Evolutionary conservation across 2,888 invertebrate species (phyloP).

Genomic region (Thelaira solivaga): DNA sequence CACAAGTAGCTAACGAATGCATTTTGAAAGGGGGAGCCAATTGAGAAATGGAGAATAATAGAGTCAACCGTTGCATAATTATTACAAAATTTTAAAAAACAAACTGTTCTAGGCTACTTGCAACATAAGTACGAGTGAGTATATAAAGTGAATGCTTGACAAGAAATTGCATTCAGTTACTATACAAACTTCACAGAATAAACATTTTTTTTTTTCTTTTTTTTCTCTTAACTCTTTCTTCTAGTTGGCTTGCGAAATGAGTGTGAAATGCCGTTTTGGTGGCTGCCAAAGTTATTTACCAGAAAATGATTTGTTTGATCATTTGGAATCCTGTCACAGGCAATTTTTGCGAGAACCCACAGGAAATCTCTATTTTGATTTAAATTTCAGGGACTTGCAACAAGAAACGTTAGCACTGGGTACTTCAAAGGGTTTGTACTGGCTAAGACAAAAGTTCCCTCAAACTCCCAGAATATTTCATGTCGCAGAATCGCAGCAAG

Average conservation of each 20-base stretch:
- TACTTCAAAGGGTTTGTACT: slow-evolving; percentile 62
- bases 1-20: neutral
- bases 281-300: slow-evolving; percentile 64
- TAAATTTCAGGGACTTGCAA: slow-evolving; percentile 61
- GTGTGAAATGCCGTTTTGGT: slow-evolving; percentile 59
- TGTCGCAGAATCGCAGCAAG: slow-evolving; percentile 64
- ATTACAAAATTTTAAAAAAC: neutral
- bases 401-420: slow-evolving; percentile 60
- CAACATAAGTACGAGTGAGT: too few species aligned
- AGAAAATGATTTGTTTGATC: slow-evolving; percentile 63
- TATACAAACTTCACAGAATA: neutral
- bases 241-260: slow-evolving; percentile 5
- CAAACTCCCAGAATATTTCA: slow-evolving; percentile 63
- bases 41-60: neutral
- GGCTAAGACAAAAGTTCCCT: slow-evolving; percentile 56
- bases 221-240: too few species aligned
- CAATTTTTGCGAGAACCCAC: slow-evolving; percentile 57
- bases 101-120: neutral
- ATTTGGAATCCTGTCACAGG: slow-evolving; percentile 62
- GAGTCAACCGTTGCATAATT: neutral
- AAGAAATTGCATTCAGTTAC: neutral
- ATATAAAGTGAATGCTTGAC: neutral
- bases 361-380: slow-evolving; percentile 57
- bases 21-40: neutral
- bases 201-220: too few species aligned